A percentile compares a stretch with the other conserved stretches of the same genome.
Conservation (phyloP, 2,888 invertebrate species). For the Onthophagus sagittarius region DNA sequence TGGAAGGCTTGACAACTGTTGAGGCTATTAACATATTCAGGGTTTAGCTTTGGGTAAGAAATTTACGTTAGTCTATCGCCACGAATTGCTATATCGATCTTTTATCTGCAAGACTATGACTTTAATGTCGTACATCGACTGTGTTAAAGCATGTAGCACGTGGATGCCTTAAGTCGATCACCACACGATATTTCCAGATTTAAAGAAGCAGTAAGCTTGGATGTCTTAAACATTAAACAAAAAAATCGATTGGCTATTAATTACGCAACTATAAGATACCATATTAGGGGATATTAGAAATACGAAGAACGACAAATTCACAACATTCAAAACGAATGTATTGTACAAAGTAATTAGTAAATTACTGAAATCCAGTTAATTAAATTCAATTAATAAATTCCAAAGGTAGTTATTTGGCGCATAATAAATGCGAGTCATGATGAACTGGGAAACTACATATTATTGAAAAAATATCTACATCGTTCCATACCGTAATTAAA, state of each 20-base stretch:
- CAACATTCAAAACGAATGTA: neutral
- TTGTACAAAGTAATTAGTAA: neutral
- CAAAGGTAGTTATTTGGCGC: slow-evolving; percentile 16
- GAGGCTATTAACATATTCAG: slow-evolving; percentile 21
- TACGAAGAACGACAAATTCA: neutral
- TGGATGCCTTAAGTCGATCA: slow-evolving; percentile 4
- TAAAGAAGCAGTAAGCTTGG: slow-evolving; percentile 20
- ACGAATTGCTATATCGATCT: slow-evolving; percentile 16
- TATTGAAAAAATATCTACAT: slow-evolving; percentile 28
- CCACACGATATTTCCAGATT: neutral
- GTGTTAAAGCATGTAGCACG: slow-evolving; percentile 17
- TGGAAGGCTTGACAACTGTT: slow-evolving; percentile 31
- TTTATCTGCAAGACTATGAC: slow-evolving; percentile 26
- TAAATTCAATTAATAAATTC: neutral
- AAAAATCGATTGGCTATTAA: neutral
- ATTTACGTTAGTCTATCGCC: slow-evolving; percentile 19
- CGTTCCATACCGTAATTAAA: slow-evolving; percentile 15
- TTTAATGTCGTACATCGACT: slow-evolving; percentile 28
- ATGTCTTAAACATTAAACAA: slow-evolving; percentile 15
- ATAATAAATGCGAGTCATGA: slow-evolving; percentile 20
- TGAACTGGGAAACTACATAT: slow-evolving; percentile 26
- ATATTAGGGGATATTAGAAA: neutral
- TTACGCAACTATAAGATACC: slow-evolving; percentile 10
- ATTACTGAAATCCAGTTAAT: too few species aligned
- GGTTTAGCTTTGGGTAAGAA: slow-evolving; percentile 25